Evolutionary conservation across 1,140 invertebrate species (phyloP).

Genomic region (Diploscapter pachys): DNA sequence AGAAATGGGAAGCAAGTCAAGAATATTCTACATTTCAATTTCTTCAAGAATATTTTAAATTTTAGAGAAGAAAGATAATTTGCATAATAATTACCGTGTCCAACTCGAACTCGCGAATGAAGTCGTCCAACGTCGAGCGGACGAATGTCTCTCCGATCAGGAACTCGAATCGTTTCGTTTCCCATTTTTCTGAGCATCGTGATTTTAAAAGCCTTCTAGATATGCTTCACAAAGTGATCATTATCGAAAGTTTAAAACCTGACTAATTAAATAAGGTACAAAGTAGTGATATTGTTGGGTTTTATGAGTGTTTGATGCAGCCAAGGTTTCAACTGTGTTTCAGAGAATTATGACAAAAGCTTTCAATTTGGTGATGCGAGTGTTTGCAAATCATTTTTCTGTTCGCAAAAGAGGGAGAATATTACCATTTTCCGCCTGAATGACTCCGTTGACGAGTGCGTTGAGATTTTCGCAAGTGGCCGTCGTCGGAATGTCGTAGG

Average conservation of each 20-base stretch:
- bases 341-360: no score
- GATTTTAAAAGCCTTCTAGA: neutral
- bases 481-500: constrained; percentile 23
- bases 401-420: no score
- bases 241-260: neutral
- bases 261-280: no score
- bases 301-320: no score
- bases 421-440: constrained; percentile 11
- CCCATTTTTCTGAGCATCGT: constrained; percentile 41
- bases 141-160: constrained; percentile 46
- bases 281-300: no score
- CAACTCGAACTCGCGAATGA: constrained; percentile 43
- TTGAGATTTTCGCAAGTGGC: constrained; percentile 26
- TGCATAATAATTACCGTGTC: constrained; percentile 28
- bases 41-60: neutral
- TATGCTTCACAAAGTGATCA: constrained; percentile 1
- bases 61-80: neutral
- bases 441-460: constrained; percentile 25
- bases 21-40: neutral
- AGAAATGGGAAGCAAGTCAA: neutral
- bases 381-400: no score
- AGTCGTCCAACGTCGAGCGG: constrained; percentile 41
- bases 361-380: no score
- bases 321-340: no score
- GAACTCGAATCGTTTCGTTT: constrained; percentile 48